phyloP scores from a whole-genome alignment of 2,113 vertebrate species.

The Podilymbus podiceps region DNA sequence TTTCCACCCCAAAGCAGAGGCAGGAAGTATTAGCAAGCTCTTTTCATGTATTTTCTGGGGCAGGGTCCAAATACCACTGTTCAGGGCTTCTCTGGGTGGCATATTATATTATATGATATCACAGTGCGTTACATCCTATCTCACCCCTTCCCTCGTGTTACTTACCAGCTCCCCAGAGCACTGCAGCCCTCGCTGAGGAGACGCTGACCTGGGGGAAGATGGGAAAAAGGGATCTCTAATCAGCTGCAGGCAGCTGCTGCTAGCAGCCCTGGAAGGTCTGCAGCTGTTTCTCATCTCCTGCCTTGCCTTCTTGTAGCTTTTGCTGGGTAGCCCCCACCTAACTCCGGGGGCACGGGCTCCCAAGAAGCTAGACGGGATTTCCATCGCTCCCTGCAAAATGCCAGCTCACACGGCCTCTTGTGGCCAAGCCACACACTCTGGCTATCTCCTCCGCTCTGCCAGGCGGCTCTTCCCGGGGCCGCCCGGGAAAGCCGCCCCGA shows the following conservation, averaged over 20 bases:
- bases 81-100: neutral
- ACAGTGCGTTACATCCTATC: neutral
- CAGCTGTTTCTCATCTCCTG: neutral
- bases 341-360: fast-evolving
- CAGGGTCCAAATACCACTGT: neutral
- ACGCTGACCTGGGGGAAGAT: neutral
- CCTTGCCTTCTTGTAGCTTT: neutral
- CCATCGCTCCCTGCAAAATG: neutral
- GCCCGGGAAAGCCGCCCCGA: neutral
- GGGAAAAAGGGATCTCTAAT: neutral
- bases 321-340: neutral
- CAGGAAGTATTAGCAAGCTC: neutral
- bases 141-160: neutral
- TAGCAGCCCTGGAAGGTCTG: neutral
- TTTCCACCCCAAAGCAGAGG: neutral
- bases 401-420: neutral
- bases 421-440: fast-evolving
- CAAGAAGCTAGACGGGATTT: neutral
- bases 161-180: neutral
- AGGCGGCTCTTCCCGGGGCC: neutral
- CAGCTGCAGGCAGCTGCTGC: neutral
- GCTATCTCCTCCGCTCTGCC: neutral
- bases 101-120: fast-evolving
- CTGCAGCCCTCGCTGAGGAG: neutral
- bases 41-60: neutral